A percentile compares a stretch with the other conserved stretches of the same genome.
These are phyloP conservation scores for Yponomeuta cagnagella DNA, from an alignment of 2,888 invertebrate genomes.

Conservation along the genomic window DNA sequence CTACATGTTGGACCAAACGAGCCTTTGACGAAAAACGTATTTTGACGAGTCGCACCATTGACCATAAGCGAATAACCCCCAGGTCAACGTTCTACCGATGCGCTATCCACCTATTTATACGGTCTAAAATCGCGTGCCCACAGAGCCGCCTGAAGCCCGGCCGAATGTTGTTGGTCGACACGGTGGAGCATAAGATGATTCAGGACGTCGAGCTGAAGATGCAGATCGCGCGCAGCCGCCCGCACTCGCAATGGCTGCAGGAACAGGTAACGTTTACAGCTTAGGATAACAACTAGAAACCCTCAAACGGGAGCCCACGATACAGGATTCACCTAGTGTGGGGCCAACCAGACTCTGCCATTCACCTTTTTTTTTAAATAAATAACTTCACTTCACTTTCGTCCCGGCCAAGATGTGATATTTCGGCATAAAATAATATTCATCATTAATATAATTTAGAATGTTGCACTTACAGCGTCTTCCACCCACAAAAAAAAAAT, in stretches of 20 bases:
- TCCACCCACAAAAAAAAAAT: no score
- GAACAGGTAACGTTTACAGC: slow-evolving; percentile 81
- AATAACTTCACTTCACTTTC: neutral
- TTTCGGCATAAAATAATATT: neutral
- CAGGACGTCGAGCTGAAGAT: slow-evolving; percentile 95
- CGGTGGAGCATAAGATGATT: slow-evolving; percentile 90
- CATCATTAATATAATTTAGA: no score
- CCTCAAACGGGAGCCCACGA: no score
- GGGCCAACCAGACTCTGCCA: neutral
- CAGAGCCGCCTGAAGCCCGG: slow-evolving; percentile 98
- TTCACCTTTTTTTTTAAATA: neutral
- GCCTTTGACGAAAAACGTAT: no score
- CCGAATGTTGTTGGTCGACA: slow-evolving; percentile 98
- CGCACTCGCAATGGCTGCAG: slow-evolving; percentile 92
- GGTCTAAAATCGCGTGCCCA: neutral
- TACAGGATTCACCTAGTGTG: no score
- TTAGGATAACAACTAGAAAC: neutral
- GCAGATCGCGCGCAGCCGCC: slow-evolving; percentile 89
- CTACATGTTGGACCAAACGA: no score
- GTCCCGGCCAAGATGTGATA: neutral
- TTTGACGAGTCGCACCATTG: no score
- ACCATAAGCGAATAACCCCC: no score
- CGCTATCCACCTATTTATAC: no score
- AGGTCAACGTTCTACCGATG: no score
- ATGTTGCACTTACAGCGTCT: no score